A percentile compares a stretch with the other conserved stretches of the same genome.
Evolutionary conservation across 1,140 invertebrate genomes (phyloP).

Genomic region (Meteorus sp.): DNA sequence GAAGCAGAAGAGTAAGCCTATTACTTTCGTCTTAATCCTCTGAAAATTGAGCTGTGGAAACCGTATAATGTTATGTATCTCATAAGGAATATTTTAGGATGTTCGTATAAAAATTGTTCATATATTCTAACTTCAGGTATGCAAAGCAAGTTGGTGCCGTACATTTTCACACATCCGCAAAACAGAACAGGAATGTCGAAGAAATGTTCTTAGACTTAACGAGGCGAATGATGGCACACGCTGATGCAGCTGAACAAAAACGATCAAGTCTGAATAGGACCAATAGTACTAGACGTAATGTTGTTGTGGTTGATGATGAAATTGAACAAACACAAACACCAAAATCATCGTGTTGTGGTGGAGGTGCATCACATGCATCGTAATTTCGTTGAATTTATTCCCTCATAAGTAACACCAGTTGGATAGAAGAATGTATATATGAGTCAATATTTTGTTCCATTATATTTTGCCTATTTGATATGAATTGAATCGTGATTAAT

Average conservation of each 20-base stretch:
- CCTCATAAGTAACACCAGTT: background rate
- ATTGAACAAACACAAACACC: constrained; percentile 41
- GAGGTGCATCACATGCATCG: constrained; percentile 43
- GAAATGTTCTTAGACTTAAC: constrained; percentile 90
- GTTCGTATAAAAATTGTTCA: background rate
- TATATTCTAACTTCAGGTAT: constrained; percentile 65
- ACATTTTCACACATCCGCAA: constrained; percentile 95
- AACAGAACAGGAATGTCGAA: constrained; percentile 89
- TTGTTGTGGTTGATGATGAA: constrained; percentile 68
- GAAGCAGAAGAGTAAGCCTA: constrained; percentile 83
- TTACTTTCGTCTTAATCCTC: constrained; percentile 16
- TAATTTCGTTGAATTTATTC: constrained; percentile 42
- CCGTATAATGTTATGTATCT: constrained; percentile 4
- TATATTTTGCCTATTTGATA: constrained; percentile 15
- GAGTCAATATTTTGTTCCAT: constrained; percentile 24
- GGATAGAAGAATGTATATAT: constrained; percentile 29
- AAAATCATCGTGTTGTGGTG: constrained; percentile 54
- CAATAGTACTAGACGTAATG: constrained; percentile 62
- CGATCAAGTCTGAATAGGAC: constrained; percentile 55
- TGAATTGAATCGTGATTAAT: no score
- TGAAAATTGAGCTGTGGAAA: background rate
- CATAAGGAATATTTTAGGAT: background rate
- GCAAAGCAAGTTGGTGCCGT: constrained; percentile 89
- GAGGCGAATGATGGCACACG: constrained; percentile 66
- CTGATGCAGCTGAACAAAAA: constrained; percentile 56